These are phyloP conservation scores for Amphiprion ocellaris DNA, from an alignment of 2,113 vertebrate genomes.

Conservation along the genomic window DNA sequence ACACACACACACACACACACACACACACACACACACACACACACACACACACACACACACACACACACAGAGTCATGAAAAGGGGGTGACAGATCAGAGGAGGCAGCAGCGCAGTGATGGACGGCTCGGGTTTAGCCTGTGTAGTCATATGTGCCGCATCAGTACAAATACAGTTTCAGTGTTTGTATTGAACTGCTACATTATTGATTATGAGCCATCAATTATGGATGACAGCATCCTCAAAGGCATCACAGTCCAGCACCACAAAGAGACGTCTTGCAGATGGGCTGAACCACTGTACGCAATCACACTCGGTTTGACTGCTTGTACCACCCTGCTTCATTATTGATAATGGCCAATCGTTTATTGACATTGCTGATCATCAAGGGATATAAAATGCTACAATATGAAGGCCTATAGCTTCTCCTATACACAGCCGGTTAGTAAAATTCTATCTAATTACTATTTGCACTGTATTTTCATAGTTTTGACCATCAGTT, in stretches of 20 bases:
- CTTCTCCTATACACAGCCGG: conserved; percentile 2
- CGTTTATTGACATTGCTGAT: conserved; percentile 67
- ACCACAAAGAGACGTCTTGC: conserved; percentile 61
- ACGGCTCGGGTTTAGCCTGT: conserved; percentile 49
- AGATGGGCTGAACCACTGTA: conserved; percentile 45
- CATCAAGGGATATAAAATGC: conserved; percentile 29
- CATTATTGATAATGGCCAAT: conserved; percentile 69
- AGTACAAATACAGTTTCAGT: conserved; percentile 73
- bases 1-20: conserved; percentile 8
- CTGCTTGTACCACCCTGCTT: conserved; percentile 48
- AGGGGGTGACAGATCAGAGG: conserved; percentile 57
- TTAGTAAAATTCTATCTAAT: neutral
- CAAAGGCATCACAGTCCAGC: conserved; percentile 64
- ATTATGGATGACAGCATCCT: conserved; percentile 76
- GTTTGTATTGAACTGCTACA: conserved; percentile 80
- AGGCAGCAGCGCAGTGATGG: conserved; percentile 55
- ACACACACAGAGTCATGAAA: neutral
- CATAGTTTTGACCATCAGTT: neutral
- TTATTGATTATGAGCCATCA: conserved; percentile 78
- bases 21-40: neutral
- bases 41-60: neutral
- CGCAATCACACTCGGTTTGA: conserved; percentile 51
- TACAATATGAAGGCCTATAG: conserved; percentile 6
- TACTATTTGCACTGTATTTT: neutral
- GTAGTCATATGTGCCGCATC: conserved; percentile 59